Base-by-base conservation (phyloP, 2,797 vertebrate species). In the Myripristis jacobus region DNA sequence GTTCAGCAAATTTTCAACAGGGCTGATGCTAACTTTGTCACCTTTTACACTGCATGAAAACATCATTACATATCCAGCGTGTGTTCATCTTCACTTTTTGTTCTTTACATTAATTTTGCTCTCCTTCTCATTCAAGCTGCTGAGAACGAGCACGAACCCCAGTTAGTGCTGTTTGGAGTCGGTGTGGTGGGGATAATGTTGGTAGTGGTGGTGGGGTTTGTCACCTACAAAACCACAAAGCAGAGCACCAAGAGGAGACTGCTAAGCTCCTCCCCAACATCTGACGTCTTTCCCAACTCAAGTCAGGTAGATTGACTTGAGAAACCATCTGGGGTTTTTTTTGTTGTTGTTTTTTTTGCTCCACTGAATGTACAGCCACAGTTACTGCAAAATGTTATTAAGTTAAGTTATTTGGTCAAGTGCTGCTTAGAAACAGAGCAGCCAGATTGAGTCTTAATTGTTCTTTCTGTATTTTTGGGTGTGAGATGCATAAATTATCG, bases 211-310 rank as follows among this genome's bases (percentile, higher is more conserved):
- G 61, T 66, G 2, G 3, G 59, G 48, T 0, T 76, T 5, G 2
- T 88, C 56, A 91, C 87, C 7, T 16, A 86, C 22, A 0, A 60
- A 6, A 4, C 1, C 36, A 91, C 87, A 3, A 91, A 89, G 62
- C 0, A 16, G 1, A 48, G 21, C 1, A 79, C 41, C 38, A 70
- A 83, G 27, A 88, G 15, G 15, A 76, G 51, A 52, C 18, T 78
- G 21, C 19, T 22, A 43, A 22, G 5, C 16, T 0, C 66, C 1
- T 29, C 38, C 19, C 22, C 60, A 4, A 3, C 22, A 0, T 24
- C 57, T 1, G 48, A 63, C 0, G 0, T 0, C 7, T 70, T 84
- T 18, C 15, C 3, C 1, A 76, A 87, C 7, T 56, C 73, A 1
- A 70, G 36, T 6, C 0, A 84, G 88, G 91, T 92, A 85, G 1